Evolutionary conservation across 1,140 invertebrate genomes (phyloP).

Genomic region (Papilio machaon): DNA sequence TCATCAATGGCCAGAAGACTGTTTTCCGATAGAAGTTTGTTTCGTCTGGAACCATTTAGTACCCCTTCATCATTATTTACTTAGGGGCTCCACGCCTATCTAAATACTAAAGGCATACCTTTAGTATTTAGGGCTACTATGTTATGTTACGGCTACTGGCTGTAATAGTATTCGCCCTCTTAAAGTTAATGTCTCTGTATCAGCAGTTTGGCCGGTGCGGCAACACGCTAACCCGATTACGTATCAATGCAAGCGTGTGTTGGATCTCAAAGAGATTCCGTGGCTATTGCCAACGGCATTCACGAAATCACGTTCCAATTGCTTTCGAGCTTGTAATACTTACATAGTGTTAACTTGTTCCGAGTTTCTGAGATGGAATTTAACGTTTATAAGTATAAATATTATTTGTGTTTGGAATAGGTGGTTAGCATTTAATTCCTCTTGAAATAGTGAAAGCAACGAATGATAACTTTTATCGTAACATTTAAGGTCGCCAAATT

Average conservation of each 20-base stretch:
- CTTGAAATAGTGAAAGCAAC: not conserved
- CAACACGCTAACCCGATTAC: constrained; percentile 51
- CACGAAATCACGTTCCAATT: constrained; percentile 48
- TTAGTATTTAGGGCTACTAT: no score
- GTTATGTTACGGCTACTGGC: no score
- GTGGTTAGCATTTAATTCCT: not conserved
- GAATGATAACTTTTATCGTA: not conserved
- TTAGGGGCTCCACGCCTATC: no score
- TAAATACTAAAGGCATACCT: no score
- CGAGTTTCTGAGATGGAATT: not conserved
- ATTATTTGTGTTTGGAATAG: not conserved
- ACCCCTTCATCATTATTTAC: no score
- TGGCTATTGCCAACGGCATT: constrained; percentile 32
- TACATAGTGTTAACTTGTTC: not conserved
- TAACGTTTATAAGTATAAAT: not conserved
- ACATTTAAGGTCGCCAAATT: constrained; percentile 2
- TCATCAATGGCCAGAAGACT: no score
- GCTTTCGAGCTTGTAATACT: constrained; percentile 37
- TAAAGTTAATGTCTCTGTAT: constrained; percentile 11
- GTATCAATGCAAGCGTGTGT: constrained; percentile 49
- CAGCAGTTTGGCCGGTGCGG: constrained; percentile 36
- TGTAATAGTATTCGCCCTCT: not conserved
- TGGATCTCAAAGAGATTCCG: constrained; percentile 38
- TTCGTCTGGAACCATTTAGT: no score
- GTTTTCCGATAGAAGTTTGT: no score